Conservation (phyloP, 2,888 invertebrate species). For the Petrolisthes manimaculis region DNA sequence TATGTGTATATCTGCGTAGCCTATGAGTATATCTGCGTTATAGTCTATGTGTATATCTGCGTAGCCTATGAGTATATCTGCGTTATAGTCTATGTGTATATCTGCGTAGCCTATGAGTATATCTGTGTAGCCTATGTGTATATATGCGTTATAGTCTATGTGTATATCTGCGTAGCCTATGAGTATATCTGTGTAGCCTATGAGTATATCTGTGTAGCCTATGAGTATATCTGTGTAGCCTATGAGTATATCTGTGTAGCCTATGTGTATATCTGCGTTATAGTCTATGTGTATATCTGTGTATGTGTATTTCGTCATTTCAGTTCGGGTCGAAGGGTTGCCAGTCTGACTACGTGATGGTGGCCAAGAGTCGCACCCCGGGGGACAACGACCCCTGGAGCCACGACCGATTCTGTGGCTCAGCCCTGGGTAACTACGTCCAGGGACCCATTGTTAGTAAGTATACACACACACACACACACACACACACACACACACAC, state of each 20-base stretch:
- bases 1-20: too few relatives aligned
- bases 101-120: too few relatives aligned
- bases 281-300: constrained; percentile 7
- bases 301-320: background rate
- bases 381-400: constrained; percentile 48
- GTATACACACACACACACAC: constrained; percentile 15
- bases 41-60: too few relatives aligned
- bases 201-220: too few relatives aligned
- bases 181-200: background rate
- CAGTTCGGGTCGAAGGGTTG: background rate
- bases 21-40: too few relatives aligned
- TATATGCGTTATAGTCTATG: too few relatives aligned
- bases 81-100: too few relatives aligned
- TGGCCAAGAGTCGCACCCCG: constrained; percentile 54
- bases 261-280: background rate
- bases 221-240: too few relatives aligned
- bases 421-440: constrained; percentile 48
- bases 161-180: background rate
- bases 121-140: too few relatives aligned
- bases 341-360: constrained; percentile 49
- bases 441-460: constrained; percentile 56
- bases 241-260: too few relatives aligned
- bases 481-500: constrained; percentile 57
- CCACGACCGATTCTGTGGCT: constrained; percentile 57
- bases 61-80: too few relatives aligned